Evolutionary conservation across 2,888 invertebrate genomes (phyloP), one percentile per base, ranked within the genome.

Genomic region (Pseudococcus longispinus): DNA sequence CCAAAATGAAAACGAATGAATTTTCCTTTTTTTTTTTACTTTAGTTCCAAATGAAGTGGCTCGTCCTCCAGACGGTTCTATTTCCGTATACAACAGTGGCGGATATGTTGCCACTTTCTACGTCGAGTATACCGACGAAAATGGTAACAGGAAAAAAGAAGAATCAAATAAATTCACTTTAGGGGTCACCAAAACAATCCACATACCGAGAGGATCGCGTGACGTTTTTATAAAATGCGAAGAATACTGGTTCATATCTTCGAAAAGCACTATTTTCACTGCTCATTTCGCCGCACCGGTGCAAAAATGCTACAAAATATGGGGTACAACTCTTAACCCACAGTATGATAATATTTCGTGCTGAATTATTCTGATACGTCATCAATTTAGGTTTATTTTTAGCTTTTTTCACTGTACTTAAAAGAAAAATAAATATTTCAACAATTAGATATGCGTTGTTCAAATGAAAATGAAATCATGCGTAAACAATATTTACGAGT

Each of bases 231-330:
- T 77, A 26, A 77, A 77, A 77, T 20, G n/a, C n/a, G 77, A 77
- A 77, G 77, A 77, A 32, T 77, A 29, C 32, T 77, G 77, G 77
- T 37, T 77, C 37, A 37, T 29, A 15, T 13, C 32, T 23, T 37
- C 29, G 2, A 23, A 13, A 5, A 29, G 23, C 13, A 77, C 77
- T 2, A 37, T 77, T 11, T 77, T 77, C 32, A 77, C 77, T n/a
- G 37, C 29, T 13, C 37, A 29, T 29, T 77, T 18, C 32, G 13
- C 26, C 5, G n/a, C 6, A 29, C 32, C 77, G 9, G 32, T 77
- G n/a, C 29, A 29, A 23, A 77, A 77, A 37, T 77, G 77, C 37
- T 77, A 37, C 32, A 77, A 77, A 77, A 77, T 77, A 9, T 77
- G 77, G 77, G 37, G 37, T 4, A 37, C 37, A 37, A 37, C 37